Conservation (phyloP, 1,140 invertebrate species). For the Bombus terrestris region DNA sequence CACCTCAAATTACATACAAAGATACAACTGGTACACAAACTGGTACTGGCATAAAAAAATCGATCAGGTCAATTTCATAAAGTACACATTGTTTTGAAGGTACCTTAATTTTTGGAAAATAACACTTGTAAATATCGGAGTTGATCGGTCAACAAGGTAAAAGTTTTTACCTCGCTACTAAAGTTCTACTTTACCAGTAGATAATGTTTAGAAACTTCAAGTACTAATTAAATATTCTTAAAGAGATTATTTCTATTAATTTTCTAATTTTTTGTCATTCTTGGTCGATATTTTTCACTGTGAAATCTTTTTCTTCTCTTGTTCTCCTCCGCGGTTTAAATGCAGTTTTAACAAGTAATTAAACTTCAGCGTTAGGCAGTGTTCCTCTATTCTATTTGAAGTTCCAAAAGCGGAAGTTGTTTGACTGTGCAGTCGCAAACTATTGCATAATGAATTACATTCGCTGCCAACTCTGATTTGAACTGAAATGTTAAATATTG, state of each 20-base stretch:
- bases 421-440: conserved; percentile 31
- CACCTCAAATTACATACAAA: too few relatives aligned
- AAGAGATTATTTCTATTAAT: background rate
- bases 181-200: background rate
- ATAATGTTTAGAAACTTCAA: background rate
- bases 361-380: conserved; percentile 21
- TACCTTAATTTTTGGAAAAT: too few relatives aligned
- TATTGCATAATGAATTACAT: conserved; percentile 36
- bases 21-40: too few relatives aligned
- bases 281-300: background rate
- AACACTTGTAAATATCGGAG: background rate
- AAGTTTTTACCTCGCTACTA: background rate
- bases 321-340: background rate
- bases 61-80: too few relatives aligned
- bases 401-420: conserved; percentile 38
- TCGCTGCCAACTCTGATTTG: conserved; percentile 24
- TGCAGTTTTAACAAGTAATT: conserved; percentile 38
- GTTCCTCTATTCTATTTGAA: conserved; percentile 41
- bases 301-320: background rate
- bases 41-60: too few relatives aligned
- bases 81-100: too few relatives aligned
- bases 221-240: background rate
- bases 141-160: background rate
- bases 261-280: background rate
- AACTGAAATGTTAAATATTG: conserved; percentile 27